phyloP scores from a whole-genome alignment of 2,888 invertebrate species.

The Orthosia cruda region DNA sequence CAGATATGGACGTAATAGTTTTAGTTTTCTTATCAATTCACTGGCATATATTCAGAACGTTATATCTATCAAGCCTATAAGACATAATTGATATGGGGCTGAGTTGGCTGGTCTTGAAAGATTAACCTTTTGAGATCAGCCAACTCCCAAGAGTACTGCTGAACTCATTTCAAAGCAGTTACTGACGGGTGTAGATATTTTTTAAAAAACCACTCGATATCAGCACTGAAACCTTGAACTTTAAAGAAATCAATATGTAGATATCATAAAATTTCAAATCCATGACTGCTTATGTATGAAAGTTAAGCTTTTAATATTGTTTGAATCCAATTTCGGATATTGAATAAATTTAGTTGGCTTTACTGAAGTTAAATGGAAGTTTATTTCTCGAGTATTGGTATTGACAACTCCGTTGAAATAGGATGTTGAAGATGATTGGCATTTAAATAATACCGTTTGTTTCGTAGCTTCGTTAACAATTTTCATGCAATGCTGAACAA shows the following conservation, averaged over 20 bases:
- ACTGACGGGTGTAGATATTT: background rate
- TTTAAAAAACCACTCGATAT: background rate
- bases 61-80: no score
- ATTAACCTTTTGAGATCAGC: no score
- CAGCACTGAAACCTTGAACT: slow-evolving; percentile 17
- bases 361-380: slow-evolving; percentile 49
- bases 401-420: slow-evolving; percentile 49
- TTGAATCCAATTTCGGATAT: slow-evolving; percentile 61
- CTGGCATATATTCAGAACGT: no score
- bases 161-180: slow-evolving; percentile 5
- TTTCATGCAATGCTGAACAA: background rate
- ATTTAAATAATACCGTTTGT: slow-evolving; percentile 15
- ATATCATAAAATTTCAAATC: slow-evolving; percentile 35
- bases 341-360: slow-evolving; percentile 57
- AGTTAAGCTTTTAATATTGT: slow-evolving; percentile 59
- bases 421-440: slow-evolving; percentile 31
- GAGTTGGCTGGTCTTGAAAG: no score
- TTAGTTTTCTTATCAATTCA: no score
- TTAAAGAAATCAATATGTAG: slow-evolving; percentile 33
- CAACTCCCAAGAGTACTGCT: no score
- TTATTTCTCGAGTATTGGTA: slow-evolving; percentile 30
- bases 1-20: no score
- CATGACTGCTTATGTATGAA: slow-evolving; percentile 46
- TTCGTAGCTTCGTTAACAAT: background rate
- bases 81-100: no score